Base-by-base conservation (phyloP, 2,888 invertebrate genomes). In the Aphelenchoides bicaudatus region DNA sequence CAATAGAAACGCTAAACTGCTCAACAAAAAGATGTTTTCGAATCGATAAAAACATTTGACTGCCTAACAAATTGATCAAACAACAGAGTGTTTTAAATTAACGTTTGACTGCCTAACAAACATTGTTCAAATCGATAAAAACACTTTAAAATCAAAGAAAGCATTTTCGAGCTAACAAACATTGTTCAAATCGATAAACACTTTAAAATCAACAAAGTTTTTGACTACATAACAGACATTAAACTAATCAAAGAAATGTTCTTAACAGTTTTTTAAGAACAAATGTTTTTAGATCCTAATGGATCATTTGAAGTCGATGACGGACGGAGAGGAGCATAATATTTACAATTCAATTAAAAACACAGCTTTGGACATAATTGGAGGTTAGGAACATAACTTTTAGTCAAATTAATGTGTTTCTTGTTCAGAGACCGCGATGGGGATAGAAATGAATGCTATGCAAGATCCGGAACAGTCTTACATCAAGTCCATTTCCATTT, bases 361-460 rank as follows among this genome's bases (percentile, higher is more conserved):
- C 16, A 19, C 39, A 16, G 34, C 51, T 5, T 28, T 51, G 43
- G 51, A 51, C 39, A 25, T 51, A 5, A 51, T 51, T 8, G 39
- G n/a, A 21, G 10, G 34, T n/a, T 34, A 34, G n/a, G n/a, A 10
- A 10, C 34, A n/a, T n/a, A n/a, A 10, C n/a, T 34, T 10, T 34
- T 34, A 34, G 34, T 34, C 34, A 34, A 34, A 34, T n/a, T 34
- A 10, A 10, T n/a, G 10, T 34, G n/a, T 34, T n/a, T 10, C n/a
- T 34, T 10, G 34, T 34, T 34, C 39, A 19, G 51, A 51, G 23
- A 5, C 51, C 5, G 51, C 51, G n/a, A 51, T 51, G 51, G 51
- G 51, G 16, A 19, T 31, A 19, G 39, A 51, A n/a, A 19, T 51
- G 39, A 51, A 51, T 23, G 34, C 51, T 6, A 46, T 51, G 51